Conservation (phyloP, 2,888 invertebrate genomes). For the Elegia similella region DNA sequence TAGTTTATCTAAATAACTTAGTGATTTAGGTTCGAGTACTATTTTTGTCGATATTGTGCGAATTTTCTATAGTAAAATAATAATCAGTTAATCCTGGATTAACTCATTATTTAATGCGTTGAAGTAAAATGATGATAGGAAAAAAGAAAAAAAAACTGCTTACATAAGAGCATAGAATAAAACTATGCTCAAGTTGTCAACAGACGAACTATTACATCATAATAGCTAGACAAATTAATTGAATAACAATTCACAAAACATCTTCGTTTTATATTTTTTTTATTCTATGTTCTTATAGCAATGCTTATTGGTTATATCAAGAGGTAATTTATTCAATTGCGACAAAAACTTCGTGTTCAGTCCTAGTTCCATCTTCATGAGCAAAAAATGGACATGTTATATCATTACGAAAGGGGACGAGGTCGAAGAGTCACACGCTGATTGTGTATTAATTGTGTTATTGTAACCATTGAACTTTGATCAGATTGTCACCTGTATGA, state of each 20-base stretch:
- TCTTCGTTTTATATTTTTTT: not conserved
- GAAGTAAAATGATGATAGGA: too few relatives aligned
- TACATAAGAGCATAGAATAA: too few relatives aligned
- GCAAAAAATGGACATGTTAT: slow-evolving; percentile 10
- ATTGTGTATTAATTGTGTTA: slow-evolving; percentile 12
- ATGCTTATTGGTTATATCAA: not conserved
- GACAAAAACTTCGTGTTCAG: not conserved
- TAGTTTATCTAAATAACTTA: not conserved
- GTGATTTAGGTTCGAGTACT: not conserved
- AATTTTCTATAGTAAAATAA: not conserved
- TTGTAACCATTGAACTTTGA: slow-evolving; percentile 11
- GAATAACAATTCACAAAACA: too few relatives aligned
- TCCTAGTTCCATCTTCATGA: not conserved
- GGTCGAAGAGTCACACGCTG: slow-evolving; percentile 7
- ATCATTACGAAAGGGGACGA: slow-evolving; percentile 12
- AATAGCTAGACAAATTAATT: too few relatives aligned
- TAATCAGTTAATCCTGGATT: too few relatives aligned
- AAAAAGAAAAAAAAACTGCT: too few relatives aligned
- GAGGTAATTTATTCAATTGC: not conserved
- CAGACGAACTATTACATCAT: too few relatives aligned
- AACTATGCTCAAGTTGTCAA: too few relatives aligned
- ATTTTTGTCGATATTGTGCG: not conserved
- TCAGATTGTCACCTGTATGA: not conserved
- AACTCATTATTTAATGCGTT: too few relatives aligned
- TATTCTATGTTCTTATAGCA: not conserved